Conservation (phyloP, 2,888 invertebrate species). For the Byasa hedistus region DNA sequence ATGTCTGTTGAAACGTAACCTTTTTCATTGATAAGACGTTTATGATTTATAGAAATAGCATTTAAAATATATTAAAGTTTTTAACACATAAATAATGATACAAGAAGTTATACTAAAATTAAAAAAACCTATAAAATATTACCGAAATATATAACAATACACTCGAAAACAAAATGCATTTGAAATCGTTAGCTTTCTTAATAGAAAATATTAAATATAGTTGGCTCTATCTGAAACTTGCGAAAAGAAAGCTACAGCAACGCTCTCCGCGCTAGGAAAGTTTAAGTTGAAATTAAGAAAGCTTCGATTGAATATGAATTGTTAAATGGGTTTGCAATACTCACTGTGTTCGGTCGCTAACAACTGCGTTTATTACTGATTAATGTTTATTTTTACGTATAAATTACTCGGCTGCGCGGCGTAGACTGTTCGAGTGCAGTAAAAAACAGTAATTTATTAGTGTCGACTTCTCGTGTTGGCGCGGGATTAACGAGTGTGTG, state of each 20-base stretch:
- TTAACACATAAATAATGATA: background rate
- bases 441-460: constrained; percentile 81
- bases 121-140: background rate
- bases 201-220: constrained; percentile 35
- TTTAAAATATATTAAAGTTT: background rate
- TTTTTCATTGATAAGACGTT: too few relatives aligned
- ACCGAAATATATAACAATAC: background rate
- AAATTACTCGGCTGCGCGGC: constrained; percentile 76
- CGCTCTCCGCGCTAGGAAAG: constrained; percentile 22
- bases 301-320: constrained; percentile 55
- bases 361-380: constrained; percentile 72
- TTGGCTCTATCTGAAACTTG: constrained; percentile 23
- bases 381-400: constrained; percentile 77
- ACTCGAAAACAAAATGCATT: constrained; percentile 30
- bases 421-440: constrained; percentile 78
- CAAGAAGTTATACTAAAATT: background rate
- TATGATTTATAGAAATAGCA: background rate
- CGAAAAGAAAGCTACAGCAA: constrained; percentile 27
- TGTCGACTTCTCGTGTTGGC: constrained; percentile 83
- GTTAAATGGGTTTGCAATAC: constrained; percentile 63
- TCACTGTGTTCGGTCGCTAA: constrained; percentile 74
- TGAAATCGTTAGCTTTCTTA: constrained; percentile 41
- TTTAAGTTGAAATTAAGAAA: constrained; percentile 49
- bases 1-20: constrained; percentile 42
- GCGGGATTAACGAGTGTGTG: constrained; percentile 82